Evolutionary conservation across 2,113 vertebrate species (phyloP), one percentile per base, ranked within the genome.

Genomic region (Vulpes vulpes): DNA sequence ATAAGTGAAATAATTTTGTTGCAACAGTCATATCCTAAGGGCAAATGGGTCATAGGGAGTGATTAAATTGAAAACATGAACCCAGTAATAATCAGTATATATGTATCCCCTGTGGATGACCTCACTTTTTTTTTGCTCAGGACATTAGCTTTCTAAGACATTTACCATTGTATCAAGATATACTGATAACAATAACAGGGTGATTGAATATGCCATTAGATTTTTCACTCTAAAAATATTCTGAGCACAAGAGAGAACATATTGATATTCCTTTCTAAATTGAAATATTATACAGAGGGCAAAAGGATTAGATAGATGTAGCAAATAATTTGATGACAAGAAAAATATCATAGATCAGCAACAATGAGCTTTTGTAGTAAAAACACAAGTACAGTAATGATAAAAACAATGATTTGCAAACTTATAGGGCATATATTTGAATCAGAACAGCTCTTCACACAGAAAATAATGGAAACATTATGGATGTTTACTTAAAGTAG

Each of bases 241-340:
- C 65, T 97, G 11, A 64, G 91, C 65, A 94, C 2, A 49, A 91
- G 20, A 59, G 80, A 51, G 11, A 84, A 32, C 35, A 69, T 94
- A 96, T 74, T 97, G 96, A 78, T 92, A 82, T 92, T 93, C 79
- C 38, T 95, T 95, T 87, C 62, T 97, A 97, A 98, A 96, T 96
- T 96, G 94, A 98, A 98, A 97, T 97, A 92, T 96, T 94, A 98
- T 92, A 93, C 80, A 97, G 93, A 98, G 95, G 96, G 95, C 69
- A 95, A 97, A 90, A 97, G 88, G 82, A 96, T 91, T 97, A 92
- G 57, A 67, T 43, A 64, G 69, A 76, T 79, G 51, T 78, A 97
- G 84, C 23, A 67, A 78, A 49, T 80, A 88, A 90, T 95, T 64
- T 98, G 90, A 91, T 76, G 97, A 32, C 32, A 91, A 96, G 94